Base-by-base conservation (phyloP, 2,888 invertebrate genomes). In the Romanomermis culicivorax region DNA sequence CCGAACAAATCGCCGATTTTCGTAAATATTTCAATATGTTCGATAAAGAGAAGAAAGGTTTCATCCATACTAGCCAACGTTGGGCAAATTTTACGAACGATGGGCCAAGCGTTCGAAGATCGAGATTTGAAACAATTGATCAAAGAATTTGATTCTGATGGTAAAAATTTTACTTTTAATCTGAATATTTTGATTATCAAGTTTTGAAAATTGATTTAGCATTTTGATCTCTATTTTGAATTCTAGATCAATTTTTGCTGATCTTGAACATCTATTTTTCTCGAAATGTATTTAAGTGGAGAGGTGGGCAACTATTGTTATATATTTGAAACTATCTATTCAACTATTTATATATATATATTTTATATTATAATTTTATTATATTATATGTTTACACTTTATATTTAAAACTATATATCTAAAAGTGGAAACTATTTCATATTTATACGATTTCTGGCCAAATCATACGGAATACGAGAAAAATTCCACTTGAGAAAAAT, bases 41-140 rank as follows among this genome's bases (percentile, higher is more conserved):
- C 74, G 89, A 89, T 77, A 80, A 81, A 71, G 85, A 86, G 73
- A 85, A 85, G 75, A 82, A 81, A 65, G 91, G 91, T 68, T 85
- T 84, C 71, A 91, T 91, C 73, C 82, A 86, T 62, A 85, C 85
- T 65, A 87, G 87, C 74, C 86, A 88, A n/a, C 80, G 86, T 88
- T 58, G 84, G 86, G 53, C 88, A 87, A 72, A 89, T 91, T 72
- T 79, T 91, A 60, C 78, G 89, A 70, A 79, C 91, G 72, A 88
- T 91, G 87, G 89, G 91, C 62, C 88, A 89, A 73, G 88, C 88
- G 59, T 89, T 89, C 76, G 88, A 89, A 74, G 88, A 87, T 73
- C 82, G 83, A 68, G 89, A 87, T 71, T 78, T 97, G 61, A 88
- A 91, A 71, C 89, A 89, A 73, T 82, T 95, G 69, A 93, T 93